A percentile compares a stretch with the other conserved stretches of the same genome.
Evolutionary conservation across 1,140 invertebrate genomes (phyloP).

Genomic region (Megalonaias nervosa): DNA sequence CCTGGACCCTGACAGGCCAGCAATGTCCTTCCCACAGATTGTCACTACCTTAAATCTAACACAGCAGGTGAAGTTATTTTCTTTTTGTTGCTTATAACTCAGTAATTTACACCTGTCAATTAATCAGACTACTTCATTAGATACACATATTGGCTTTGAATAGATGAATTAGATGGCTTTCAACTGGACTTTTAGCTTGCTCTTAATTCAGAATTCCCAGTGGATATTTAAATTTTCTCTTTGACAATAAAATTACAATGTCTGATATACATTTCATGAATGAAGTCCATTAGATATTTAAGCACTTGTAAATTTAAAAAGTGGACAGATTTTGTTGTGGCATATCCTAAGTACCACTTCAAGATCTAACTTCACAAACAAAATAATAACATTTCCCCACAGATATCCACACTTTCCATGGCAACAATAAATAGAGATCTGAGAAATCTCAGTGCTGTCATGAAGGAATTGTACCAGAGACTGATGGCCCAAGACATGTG

Average conservation of each 20-base stretch:
- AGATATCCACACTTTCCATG: no score
- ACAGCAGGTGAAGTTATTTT: constrained; percentile 19
- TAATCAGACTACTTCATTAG: background rate
- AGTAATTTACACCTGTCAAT: background rate
- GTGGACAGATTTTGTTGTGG: no score
- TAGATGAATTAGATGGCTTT: background rate
- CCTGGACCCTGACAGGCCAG: constrained; percentile 55
- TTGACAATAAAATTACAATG: background rate
- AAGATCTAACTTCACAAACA: no score
- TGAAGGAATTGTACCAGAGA: constrained; percentile 45
- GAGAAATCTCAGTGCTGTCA: constrained; percentile 28
- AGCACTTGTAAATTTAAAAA: no score
- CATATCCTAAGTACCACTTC: no score
- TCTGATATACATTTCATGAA: no score
- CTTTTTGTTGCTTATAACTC: background rate
- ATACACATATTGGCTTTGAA: background rate
- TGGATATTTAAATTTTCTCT: background rate
- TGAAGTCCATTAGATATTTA: no score
- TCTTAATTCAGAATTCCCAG: background rate
- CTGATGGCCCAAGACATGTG: constrained; percentile 64
- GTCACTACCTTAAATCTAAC: constrained; percentile 19
- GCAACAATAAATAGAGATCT: constrained; percentile 2
- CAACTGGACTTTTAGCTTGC: background rate
- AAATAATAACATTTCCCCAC: no score
- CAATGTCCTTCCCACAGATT: constrained; percentile 45